phyloP scores from a whole-genome alignment of 1,140 invertebrate genomes.

The Nilaparvata lugens region DNA sequence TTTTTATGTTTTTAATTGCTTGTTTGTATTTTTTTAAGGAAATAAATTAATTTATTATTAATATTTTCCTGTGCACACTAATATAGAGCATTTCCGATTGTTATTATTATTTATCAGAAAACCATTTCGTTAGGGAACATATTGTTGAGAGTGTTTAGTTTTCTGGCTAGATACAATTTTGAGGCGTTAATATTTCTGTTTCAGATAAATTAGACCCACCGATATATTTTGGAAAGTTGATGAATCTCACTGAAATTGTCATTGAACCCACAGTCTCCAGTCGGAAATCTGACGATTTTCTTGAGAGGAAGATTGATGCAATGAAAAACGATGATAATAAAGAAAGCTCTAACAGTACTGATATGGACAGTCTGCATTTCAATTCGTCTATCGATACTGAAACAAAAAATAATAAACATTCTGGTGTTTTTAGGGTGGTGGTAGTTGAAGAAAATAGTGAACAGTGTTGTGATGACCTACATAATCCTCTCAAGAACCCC shows the following conservation, averaged over 20 bases:
- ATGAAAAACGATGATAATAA: not conserved
- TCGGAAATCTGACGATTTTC: not conserved
- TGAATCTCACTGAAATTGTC: constrained; percentile 21
- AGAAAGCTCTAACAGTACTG: not conserved
- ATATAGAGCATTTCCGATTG: no score
- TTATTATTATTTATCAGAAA: no score
- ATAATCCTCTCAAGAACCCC: constrained; percentile 9
- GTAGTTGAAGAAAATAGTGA: not conserved
- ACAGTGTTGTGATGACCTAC: constrained; percentile 2
- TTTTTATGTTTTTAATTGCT: no score
- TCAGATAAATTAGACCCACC: constrained; percentile 5
- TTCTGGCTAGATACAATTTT: no score
- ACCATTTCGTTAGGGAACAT: no score
- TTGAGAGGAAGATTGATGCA: not conserved
- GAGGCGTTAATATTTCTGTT: not conserved
- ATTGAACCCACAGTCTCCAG: not conserved
- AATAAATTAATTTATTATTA: no score
- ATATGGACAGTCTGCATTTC: not conserved
- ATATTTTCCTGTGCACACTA: no score
- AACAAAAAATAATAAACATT: not conserved
- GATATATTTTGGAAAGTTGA: constrained; percentile 16
- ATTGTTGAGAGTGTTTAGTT: no score
- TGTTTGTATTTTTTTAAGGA: no score
- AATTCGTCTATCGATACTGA: not conserved
- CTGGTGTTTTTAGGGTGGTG: not conserved